Conservation (phyloP, 2,888 invertebrate genomes). For the Tupiocoris notatus region DNA sequence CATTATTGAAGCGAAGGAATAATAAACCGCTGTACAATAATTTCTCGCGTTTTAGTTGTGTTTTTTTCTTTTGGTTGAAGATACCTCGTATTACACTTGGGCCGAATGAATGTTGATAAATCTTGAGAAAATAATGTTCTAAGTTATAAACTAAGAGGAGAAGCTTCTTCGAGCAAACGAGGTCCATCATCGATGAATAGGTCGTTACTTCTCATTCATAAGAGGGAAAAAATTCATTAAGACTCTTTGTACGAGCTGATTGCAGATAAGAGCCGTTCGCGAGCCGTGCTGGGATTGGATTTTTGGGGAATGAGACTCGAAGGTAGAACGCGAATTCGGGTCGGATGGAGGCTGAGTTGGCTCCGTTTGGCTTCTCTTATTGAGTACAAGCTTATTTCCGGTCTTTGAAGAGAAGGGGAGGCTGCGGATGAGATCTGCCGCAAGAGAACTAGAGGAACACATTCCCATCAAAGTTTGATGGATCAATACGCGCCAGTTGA, state of each 20-base stretch:
- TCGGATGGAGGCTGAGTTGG: not conserved
- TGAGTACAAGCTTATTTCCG: not conserved
- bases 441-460: slow-evolving; percentile 34
- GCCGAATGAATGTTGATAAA: too few species aligned
- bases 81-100: too few species aligned
- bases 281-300: not conserved
- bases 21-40: too few species aligned
- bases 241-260: not conserved
- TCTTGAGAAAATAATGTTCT: too few species aligned
- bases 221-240: not conserved
- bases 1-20: too few species aligned
- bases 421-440: slow-evolving; percentile 31
- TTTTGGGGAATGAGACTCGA: not conserved
- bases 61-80: too few species aligned
- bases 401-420: not conserved
- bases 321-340: not conserved
- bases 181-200: not conserved
- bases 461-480: slow-evolving; percentile 43
- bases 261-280: not conserved
- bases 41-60: too few species aligned
- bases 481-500: slow-evolving; percentile 34
- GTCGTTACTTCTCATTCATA: not conserved
- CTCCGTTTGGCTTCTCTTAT: not conserved
- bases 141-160: too few species aligned
- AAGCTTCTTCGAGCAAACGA: not conserved